Conservation (phyloP, 1,140 invertebrate species). For the Amphibalanus amphitrite region DNA sequence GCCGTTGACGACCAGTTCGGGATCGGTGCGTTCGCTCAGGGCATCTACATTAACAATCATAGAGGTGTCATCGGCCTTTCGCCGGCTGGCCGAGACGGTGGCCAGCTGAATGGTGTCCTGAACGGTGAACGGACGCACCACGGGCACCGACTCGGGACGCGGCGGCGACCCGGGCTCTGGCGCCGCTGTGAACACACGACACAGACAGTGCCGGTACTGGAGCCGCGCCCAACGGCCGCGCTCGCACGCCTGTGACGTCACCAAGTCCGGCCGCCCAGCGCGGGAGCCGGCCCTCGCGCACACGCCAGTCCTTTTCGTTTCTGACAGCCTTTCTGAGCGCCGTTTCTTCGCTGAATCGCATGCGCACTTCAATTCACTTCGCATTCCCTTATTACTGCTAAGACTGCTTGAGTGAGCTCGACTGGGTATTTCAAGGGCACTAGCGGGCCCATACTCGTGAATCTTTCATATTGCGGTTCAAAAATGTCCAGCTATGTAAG, state of each 20-base stretch:
- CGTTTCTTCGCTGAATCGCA: too few species aligned
- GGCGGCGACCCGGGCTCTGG: not conserved
- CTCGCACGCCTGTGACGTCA: not conserved
- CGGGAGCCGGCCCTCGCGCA: too few species aligned
- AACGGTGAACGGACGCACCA: not conserved
- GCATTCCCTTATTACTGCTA: too few species aligned
- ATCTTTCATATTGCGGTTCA: too few species aligned
- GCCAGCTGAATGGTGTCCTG: not conserved
- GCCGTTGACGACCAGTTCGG: not conserved
- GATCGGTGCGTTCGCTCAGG: not conserved
- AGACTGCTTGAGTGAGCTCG: too few species aligned
- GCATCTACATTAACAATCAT: slow-evolving; percentile 3
- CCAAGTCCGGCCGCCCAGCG: not conserved
- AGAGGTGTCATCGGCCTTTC: not conserved
- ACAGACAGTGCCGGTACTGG: not conserved
- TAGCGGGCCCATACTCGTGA: too few species aligned
- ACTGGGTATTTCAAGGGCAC: too few species aligned
- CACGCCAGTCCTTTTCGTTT: too few species aligned
- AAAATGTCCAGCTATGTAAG: too few species aligned
- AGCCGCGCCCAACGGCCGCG: too few species aligned
- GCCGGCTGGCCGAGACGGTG: not conserved
- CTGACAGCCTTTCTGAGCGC: too few species aligned
- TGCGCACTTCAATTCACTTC: too few species aligned
- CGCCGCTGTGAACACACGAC: not conserved
- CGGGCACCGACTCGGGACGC: slow-evolving; percentile 2